Evolutionary conservation across 2,888 invertebrate genomes (phyloP).

Genomic region (Limnephilus lunatus): DNA sequence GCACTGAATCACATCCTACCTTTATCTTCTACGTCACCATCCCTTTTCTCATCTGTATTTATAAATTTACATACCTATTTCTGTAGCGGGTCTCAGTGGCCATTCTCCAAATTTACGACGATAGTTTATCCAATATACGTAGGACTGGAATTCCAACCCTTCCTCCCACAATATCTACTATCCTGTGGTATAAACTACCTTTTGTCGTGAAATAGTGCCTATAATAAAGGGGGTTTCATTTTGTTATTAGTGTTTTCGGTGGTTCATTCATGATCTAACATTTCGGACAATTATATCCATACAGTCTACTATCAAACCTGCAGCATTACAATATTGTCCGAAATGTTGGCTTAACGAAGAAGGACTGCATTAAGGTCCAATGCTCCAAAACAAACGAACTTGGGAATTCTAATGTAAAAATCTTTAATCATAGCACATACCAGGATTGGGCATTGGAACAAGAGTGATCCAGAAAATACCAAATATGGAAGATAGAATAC

Average conservation of each 20-base stretch:
- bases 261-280: not conserved
- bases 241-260: not conserved
- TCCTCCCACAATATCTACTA: not conserved
- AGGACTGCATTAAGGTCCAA: not conserved
- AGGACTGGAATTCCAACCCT: not conserved
- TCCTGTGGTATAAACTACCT: not conserved
- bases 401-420: not conserved
- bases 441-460: not conserved
- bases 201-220: not conserved
- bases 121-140: constrained; percentile 23
- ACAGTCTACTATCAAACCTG: not conserved
- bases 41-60: not conserved
- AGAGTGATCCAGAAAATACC: not conserved
- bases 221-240: not conserved
- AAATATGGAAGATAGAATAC: too few species aligned
- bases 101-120: constrained; percentile 31
- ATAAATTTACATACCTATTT: constrained; percentile 3
- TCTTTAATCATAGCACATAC: not conserved
- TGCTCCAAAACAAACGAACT: not conserved
- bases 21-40: not conserved
- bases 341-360: not conserved
- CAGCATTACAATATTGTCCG: not conserved
- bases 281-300: not conserved
- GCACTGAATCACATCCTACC: not conserved
- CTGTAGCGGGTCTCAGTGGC: not conserved